These are phyloP conservation scores for Asbolus verrucosus DNA, from an alignment of 1,140 invertebrate species.

Conservation along the genomic window DNA sequence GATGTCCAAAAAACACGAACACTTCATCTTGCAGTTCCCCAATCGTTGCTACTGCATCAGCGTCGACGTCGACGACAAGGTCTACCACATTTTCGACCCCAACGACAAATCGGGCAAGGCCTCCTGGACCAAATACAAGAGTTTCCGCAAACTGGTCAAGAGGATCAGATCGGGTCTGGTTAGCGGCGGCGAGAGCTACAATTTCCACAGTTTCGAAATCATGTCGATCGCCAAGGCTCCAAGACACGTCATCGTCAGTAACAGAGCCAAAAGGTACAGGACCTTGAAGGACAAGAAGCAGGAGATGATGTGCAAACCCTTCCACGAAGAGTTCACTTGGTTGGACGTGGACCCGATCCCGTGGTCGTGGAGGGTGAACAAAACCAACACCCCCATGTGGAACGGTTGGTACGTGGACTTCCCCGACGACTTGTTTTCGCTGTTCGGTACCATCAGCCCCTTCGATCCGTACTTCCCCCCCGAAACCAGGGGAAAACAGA, in stretches of 20 bases:
- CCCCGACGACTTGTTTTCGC: slow-evolving; percentile 70
- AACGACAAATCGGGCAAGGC: slow-evolving; percentile 60
- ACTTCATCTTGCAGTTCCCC: slow-evolving; percentile 69
- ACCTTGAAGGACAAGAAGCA: slow-evolving; percentile 53
- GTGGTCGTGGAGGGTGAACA: slow-evolving; percentile 58
- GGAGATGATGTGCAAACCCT: slow-evolving; percentile 54
- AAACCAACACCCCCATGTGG: slow-evolving; percentile 58
- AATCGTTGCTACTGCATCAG: slow-evolving; percentile 69
- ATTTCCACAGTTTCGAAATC: slow-evolving; percentile 69
- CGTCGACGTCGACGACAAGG: slow-evolving; percentile 62
- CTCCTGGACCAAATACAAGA: slow-evolving; percentile 57
- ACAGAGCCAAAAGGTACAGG: slow-evolving; percentile 63
- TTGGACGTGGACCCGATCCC: slow-evolving; percentile 60
- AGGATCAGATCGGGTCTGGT: slow-evolving; percentile 49
- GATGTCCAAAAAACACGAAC: slow-evolving; percentile 64
- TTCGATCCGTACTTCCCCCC: slow-evolving; percentile 62
- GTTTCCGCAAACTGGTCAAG: slow-evolving; percentile 49
- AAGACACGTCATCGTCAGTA: slow-evolving; percentile 65
- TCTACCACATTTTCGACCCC: slow-evolving; percentile 71
- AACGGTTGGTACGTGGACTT: slow-evolving; percentile 74
- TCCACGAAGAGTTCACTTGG: slow-evolving; percentile 61
- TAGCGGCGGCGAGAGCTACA: slow-evolving; percentile 48
- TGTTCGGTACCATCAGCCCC: slow-evolving; percentile 71
- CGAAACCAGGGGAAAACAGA: slow-evolving; percentile 68
- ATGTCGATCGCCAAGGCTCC: slow-evolving; percentile 68